phyloP scores from a whole-genome alignment of 2,113 vertebrate species.

The Brachypodius melanocephalos region DNA sequence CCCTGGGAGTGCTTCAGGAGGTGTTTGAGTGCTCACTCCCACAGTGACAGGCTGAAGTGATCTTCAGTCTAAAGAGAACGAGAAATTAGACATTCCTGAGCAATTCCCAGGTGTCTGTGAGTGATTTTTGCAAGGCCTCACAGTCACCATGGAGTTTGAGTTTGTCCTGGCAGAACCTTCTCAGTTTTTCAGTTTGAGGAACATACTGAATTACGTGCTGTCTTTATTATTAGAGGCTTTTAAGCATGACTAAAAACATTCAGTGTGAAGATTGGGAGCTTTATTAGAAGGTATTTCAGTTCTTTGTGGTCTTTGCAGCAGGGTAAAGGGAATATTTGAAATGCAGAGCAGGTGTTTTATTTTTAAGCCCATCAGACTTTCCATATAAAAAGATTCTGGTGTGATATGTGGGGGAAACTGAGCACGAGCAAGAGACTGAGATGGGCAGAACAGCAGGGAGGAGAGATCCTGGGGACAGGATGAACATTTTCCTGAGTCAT shows the following conservation, averaged over 20 bases:
- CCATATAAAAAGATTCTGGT: neutral
- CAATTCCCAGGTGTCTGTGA: neutral
- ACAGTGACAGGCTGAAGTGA: neutral
- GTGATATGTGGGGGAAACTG: neutral
- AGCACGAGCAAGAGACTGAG: neutral
- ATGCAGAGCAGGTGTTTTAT: neutral
- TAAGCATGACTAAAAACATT: neutral
- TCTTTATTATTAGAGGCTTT: neutral
- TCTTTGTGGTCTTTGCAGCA: neutral
- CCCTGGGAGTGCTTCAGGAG: neutral
- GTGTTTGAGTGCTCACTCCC: neutral
- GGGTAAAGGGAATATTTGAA: neutral
- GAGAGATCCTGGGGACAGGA: neutral
- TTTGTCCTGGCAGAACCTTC: neutral
- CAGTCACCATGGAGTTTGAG: neutral
- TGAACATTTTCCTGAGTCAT: neutral
- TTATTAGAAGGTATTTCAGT: neutral
- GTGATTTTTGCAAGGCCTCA: neutral
- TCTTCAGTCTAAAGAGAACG: neutral
- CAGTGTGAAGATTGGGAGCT: neutral
- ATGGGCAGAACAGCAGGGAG: neutral
- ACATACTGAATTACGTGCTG: neutral
- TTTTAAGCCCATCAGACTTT: neutral
- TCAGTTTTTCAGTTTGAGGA: neutral
- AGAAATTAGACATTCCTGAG: neutral